These are phyloP conservation scores for Machimus rusticus DNA, from an alignment of 2,888 invertebrate genomes.

Conservation along the genomic window DNA sequence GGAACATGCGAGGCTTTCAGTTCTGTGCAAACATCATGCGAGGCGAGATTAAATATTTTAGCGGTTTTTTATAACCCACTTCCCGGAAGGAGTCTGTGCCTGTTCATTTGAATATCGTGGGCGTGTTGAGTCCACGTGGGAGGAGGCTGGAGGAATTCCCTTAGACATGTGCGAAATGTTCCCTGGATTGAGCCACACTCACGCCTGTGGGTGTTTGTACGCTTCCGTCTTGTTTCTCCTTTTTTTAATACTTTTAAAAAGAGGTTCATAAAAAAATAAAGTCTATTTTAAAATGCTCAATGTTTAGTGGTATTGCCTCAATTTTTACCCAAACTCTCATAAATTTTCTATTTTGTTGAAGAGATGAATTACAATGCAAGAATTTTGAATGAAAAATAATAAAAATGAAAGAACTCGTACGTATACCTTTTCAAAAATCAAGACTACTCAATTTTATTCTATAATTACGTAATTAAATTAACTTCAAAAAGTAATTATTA, in stretches of 20 bases:
- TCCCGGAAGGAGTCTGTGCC: neutral
- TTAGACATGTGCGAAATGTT: neutral
- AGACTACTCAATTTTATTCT: too few species aligned
- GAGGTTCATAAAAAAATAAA: neutral
- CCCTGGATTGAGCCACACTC: neutral
- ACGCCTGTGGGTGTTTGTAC: neutral
- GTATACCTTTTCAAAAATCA: too few species aligned
- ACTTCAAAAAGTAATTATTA: too few species aligned
- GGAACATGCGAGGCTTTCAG: neutral
- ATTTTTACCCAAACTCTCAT: neutral
- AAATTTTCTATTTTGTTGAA: neutral
- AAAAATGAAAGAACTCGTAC: too few species aligned
- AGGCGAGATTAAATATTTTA: conserved; percentile 23
- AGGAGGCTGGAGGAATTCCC: neutral
- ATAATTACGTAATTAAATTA: too few species aligned
- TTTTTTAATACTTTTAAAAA: neutral
- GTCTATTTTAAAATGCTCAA: neutral
- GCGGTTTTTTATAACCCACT: conserved; percentile 10
- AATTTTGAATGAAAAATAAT: neutral
- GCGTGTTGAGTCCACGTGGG: neutral
- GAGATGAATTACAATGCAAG: neutral
- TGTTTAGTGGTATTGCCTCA: neutral
- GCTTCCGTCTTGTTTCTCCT: neutral
- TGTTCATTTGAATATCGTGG: neutral
- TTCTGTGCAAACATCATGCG: neutral